These are phyloP conservation scores for Corythoichthys intestinalis DNA, from an alignment of 2,113 vertebrate species.

Conservation along the genomic window DNA sequence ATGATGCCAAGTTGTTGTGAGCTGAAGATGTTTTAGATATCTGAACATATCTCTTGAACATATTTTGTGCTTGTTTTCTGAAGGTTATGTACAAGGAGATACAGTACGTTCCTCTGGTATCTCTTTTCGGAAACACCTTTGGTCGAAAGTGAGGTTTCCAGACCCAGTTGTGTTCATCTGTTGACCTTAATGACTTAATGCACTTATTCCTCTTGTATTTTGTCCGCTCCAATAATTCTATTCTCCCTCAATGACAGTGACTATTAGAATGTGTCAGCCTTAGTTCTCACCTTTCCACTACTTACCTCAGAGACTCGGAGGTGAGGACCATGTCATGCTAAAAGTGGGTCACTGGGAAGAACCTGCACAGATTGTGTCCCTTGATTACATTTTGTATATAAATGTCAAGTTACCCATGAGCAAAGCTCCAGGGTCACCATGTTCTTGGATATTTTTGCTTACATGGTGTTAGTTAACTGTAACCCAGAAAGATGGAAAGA, in stretches of 20 bases:
- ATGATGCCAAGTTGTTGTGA: no score
- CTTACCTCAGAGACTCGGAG: conserved; percentile 4
- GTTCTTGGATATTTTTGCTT: conserved; percentile 16
- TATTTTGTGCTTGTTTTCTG: neutral
- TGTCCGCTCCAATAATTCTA: neutral
- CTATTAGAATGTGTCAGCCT: conserved; percentile 7
- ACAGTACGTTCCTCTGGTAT: neutral
- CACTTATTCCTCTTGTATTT: neutral
- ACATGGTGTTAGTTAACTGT: conserved; percentile 2
- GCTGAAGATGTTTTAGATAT: no score
- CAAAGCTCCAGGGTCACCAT: conserved; percentile 26
- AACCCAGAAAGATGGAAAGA: neutral
- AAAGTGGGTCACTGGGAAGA: conserved; percentile 19
- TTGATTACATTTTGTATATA: conserved; percentile 35
- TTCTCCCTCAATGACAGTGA: neutral
- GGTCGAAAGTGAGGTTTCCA: no score
- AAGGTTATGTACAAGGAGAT: neutral
- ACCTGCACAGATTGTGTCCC: conserved; percentile 13
- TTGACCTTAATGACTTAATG: neutral
- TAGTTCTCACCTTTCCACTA: conserved; percentile 11
- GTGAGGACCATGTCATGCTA: conserved; percentile 12
- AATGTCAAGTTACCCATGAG: conserved; percentile 37
- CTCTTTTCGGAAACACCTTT: neutral
- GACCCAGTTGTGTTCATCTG: neutral
- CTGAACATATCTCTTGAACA: no score